A percentile compares a stretch with the other conserved stretches of the same genome.
phyloP scores from a whole-genome alignment of 2,113 vertebrate genomes.

The Laterallus jamaicensis region DNA sequence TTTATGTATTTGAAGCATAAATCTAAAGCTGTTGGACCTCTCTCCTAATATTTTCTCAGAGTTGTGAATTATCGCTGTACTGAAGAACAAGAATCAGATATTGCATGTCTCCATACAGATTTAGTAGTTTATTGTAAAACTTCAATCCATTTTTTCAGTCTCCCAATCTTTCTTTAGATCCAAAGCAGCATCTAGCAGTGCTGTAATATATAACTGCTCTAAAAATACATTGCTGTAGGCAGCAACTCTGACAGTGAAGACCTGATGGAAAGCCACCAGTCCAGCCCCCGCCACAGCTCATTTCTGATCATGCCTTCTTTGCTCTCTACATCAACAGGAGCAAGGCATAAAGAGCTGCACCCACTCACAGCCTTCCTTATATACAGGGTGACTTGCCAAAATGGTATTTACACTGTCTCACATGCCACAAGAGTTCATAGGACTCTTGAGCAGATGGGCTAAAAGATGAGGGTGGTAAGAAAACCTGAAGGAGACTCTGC shows the following conservation, averaged over 20 bases:
- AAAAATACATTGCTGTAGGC: conserved; percentile 45
- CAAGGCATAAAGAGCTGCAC: not conserved
- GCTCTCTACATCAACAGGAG: not conserved
- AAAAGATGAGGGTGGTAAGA: not conserved
- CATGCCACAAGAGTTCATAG: not conserved
- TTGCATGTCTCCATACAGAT: not conserved
- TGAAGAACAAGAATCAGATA: not conserved
- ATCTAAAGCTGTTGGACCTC: not conserved
- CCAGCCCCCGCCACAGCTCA: not conserved
- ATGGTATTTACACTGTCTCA: not conserved
- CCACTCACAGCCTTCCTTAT: not conserved
- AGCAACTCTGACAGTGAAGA: conserved; percentile 36
- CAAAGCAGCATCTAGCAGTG: not conserved
- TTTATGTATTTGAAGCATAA: not conserved
- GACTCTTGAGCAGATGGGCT: not conserved
- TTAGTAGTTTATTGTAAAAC: not conserved
- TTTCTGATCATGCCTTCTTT: not conserved
- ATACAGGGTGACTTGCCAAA: not conserved
- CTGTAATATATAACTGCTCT: conserved; percentile 32
- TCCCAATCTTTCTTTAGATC: not conserved
- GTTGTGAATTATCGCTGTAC: not conserved
- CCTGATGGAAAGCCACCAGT: conserved; percentile 35
- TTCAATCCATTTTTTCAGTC: not conserved
- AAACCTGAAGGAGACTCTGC: not conserved
- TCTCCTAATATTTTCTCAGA: not conserved